Base-by-base conservation (phyloP, 2,113 vertebrate genomes). In the Pampusana beccarii region DNA sequence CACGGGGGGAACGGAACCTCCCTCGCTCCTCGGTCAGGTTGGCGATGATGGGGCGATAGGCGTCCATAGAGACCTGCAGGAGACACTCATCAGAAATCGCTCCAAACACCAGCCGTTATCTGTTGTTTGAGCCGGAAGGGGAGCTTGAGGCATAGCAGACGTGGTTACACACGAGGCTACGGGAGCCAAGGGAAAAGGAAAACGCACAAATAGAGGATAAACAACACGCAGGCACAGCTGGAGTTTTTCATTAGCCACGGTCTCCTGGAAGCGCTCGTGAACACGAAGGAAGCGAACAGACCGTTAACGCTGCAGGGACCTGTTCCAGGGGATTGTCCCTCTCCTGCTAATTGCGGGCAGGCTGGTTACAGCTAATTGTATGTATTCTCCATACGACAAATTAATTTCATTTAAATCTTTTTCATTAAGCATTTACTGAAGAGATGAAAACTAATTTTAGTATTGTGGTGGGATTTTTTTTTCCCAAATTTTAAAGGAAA, bases 21-120 rank as follows among this genome's bases (percentile, higher is more conserved):
- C 78, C 94, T 19, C 95, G 88, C 15, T 93, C 92, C 64, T 97
- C 92, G 0, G 44, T 74, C 62, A 98, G 87, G 34, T 96, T 97
- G 33, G 72, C 82, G 80, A 98, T 84, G 80, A 98, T 83, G 38
- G 98, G 96, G 44, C 26, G 86, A 91, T 98, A 98, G 29, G 97
- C 96, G 3, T 98, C 90, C 1, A 97, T 93, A 36, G 98, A 92
- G 46, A 84, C 80, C 99, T 99, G 78, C 25, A 83, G 94, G 83
- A 86, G 23, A 48, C 21, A 42, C 17, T 26, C 42, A 18, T 25
- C 60, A 80, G 48, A 21, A 34, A 24, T 31, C 4, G 5, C 20
- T 31, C n/a, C 12, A 8, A 20, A 13, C 1, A 4, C 18, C n/a
- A 61, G 3, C 5, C 29, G 4, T 33, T 23, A 51, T 13, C 50